These are phyloP conservation scores for Gorsachius goisagi DNA, from an alignment of 2,113 vertebrate species.

Conservation along the genomic window DNA sequence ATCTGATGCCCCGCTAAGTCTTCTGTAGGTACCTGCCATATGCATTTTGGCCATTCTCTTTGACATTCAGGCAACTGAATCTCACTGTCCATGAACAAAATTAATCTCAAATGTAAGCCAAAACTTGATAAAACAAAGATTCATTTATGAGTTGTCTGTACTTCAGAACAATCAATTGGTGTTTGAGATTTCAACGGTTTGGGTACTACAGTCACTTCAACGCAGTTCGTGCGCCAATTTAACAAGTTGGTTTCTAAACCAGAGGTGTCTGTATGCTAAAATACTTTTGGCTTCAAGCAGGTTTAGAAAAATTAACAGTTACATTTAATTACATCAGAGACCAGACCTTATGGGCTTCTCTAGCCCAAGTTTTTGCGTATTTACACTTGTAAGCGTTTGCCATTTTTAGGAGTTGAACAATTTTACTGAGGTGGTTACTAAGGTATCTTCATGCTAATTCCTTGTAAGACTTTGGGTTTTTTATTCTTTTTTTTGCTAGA, in stretches of 20 bases:
- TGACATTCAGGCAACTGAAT: not conserved
- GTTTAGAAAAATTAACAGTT: not conserved
- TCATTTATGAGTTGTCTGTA: not conserved
- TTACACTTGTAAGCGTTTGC: not conserved
- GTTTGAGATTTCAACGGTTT: not conserved
- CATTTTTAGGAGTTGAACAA: not conserved
- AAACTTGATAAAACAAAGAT: not conserved
- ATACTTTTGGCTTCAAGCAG: not conserved
- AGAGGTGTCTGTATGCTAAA: too few relatives aligned
- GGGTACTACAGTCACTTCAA: fast-evolving
- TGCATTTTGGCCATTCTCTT: not conserved
- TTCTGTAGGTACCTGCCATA: not conserved
- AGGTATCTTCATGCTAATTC: not conserved
- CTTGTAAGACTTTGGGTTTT: not conserved
- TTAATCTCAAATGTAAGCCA: not conserved
- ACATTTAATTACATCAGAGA: not conserved
- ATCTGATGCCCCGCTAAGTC: not conserved
- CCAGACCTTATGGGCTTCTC: too few relatives aligned
- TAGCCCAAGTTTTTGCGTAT: not conserved
- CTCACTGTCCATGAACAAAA: not conserved
- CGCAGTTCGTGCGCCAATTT: fast-evolving
- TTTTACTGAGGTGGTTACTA: not conserved
- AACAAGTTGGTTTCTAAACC: too few relatives aligned
- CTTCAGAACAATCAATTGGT: not conserved
- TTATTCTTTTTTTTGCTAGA: not conserved